phyloP scores from a whole-genome alignment of 2,113 vertebrate species.

The Aphelocoma coerulescens region DNA sequence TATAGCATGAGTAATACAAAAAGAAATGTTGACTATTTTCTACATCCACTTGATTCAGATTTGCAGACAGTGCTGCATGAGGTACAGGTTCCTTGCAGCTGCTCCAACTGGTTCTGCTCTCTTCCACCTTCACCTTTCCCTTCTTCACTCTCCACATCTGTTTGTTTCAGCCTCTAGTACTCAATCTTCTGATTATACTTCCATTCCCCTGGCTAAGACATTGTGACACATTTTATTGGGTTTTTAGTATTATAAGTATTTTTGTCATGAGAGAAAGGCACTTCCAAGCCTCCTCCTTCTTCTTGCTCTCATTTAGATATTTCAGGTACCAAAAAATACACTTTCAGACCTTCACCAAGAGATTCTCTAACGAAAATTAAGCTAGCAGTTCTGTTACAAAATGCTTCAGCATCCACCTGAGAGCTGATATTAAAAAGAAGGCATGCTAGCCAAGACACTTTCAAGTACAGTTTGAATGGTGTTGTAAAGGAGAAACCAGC shows the following conservation, averaged over 20 bases:
- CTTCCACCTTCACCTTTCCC: neutral
- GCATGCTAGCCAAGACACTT: neutral
- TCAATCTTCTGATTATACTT: neutral
- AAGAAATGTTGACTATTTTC: neutral
- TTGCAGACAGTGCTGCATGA: neutral
- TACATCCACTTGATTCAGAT: neutral
- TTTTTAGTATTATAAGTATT: neutral
- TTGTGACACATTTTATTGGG: fast-evolving
- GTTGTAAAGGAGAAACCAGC: neutral
- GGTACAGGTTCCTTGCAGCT: neutral
- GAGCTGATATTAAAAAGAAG: neutral
- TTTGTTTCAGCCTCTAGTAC: neutral
- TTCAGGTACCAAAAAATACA: neutral
- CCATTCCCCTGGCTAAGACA: neutral
- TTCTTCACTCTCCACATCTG: neutral
- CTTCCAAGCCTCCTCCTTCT: neutral
- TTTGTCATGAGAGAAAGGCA: neutral
- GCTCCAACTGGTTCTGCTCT: neutral
- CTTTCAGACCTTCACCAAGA: neutral
- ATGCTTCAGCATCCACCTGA: neutral
- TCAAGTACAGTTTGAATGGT: neutral
- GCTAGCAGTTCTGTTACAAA: neutral
- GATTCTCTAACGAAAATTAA: neutral
- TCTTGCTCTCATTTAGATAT: neutral
- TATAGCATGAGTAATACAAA: neutral